These are phyloP conservation scores for Drosophila nigromelanica DNA, from an alignment of 1,140 invertebrate species.

Conservation along the genomic window DNA sequence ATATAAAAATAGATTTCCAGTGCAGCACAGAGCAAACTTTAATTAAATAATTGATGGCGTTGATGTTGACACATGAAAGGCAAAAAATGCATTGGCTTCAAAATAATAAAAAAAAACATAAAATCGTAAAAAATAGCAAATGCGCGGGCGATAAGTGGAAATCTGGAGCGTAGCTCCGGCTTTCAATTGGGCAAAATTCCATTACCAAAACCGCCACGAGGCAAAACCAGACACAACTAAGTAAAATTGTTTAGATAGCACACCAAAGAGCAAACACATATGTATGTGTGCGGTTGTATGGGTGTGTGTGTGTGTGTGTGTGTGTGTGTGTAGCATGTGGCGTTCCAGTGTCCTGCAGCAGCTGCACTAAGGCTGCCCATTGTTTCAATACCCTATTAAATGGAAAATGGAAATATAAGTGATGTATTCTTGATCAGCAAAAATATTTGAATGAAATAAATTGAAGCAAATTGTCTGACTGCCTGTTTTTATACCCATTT, in stretches of 20 bases:
- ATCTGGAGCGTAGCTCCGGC: constrained; percentile 14
- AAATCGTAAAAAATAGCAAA: constrained; percentile 27
- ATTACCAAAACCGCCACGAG: constrained; percentile 35
- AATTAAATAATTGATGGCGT: constrained; percentile 75
- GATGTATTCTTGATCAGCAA: background rate
- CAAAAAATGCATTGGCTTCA: constrained; percentile 29
- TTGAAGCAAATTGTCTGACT: too few species aligned
- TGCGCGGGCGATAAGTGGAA: constrained; percentile 14
- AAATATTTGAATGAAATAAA: too few species aligned
- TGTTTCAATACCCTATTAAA: constrained; percentile 58
- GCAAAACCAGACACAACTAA: constrained; percentile 42
- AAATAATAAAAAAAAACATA: constrained; percentile 24
- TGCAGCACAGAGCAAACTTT: constrained; percentile 40
- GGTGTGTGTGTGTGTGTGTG: constrained; percentile 11
- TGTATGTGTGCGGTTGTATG: constrained; percentile 16
- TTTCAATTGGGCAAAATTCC: constrained; percentile 41
- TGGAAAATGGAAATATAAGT: background rate
- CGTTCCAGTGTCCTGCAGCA: constrained; percentile 39
- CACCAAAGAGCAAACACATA: constrained; percentile 19
- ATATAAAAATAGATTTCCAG: constrained; percentile 25
- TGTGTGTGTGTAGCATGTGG: constrained; percentile 16
- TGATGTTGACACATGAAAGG: constrained; percentile 40
- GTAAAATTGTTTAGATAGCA: constrained; percentile 57
- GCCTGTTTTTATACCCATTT: too few species aligned
- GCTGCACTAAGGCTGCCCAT: constrained; percentile 47